Conservation (phyloP, 1,140 invertebrate genomes). For the Papilio dardanus region DNA sequence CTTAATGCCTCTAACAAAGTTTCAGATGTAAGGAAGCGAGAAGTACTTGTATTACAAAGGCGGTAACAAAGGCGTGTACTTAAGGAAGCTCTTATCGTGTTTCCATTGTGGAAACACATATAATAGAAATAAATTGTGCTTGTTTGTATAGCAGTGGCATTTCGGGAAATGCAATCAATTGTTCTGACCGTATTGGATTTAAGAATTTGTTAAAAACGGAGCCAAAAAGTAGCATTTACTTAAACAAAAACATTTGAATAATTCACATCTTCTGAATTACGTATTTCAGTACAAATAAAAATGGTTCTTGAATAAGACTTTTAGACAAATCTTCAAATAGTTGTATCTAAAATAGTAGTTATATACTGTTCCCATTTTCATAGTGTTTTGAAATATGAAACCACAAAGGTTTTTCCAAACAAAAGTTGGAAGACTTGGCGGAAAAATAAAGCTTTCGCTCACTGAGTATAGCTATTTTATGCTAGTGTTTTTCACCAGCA, state of each 20-base stretch:
- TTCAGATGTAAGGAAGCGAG: not conserved
- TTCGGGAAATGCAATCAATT: not conserved
- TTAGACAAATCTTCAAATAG: too few relatives aligned
- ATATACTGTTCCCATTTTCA: not conserved
- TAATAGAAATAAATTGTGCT: not conserved
- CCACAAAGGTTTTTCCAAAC: not conserved
- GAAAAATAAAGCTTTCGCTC: constrained; percentile 6
- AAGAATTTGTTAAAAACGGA: not conserved
- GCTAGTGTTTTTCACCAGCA: not conserved
- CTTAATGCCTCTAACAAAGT: not conserved
- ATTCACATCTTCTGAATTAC: too few relatives aligned
- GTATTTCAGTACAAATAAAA: too few relatives aligned
- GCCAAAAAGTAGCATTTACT: too few relatives aligned
- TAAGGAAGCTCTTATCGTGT: not conserved
- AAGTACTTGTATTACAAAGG: constrained; percentile 12
- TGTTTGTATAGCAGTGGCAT: not conserved
- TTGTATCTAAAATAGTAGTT: not conserved
- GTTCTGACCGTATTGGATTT: not conserved
- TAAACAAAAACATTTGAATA: not conserved
- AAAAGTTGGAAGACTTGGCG: not conserved
- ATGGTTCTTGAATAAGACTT: too few relatives aligned
- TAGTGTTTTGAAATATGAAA: not conserved
- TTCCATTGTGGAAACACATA: not conserved
- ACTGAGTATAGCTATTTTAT: not conserved
- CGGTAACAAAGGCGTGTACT: not conserved